Base-by-base conservation (phyloP, 2,888 invertebrate genomes). In the Acrobasis repandana region DNA sequence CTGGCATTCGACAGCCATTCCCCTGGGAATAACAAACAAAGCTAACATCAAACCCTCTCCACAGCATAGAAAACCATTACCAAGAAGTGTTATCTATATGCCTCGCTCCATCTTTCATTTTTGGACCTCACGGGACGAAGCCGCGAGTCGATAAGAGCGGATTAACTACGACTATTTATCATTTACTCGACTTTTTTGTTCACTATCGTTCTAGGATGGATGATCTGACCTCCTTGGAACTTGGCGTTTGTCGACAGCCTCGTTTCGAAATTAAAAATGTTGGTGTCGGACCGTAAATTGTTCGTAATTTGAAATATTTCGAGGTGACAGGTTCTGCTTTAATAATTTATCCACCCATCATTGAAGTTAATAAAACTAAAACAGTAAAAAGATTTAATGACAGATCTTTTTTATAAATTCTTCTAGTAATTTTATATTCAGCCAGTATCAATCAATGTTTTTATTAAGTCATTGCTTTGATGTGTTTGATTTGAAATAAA, bases 81-180 rank as follows among this genome's bases (percentile, higher is more conserved):
- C 69, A 67, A 78, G 88, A 88, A 85, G 83, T 85, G 85, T 91
- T 91, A 91, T 92, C 90, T 86, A 65, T 61, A 65, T 65, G 70
- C 69, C 70, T 71, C 71, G 75, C 80, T 79, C 86, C 92, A 91
- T 92, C 91, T 90, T 83, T 91, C 91, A 91, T 90, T 88, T 90
- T 88, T 79, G 85, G 90, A 88, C 89, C 90, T 83, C 91, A 89
- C 89, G 90, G 89, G 88, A 85, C 84, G 88, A 79, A 71, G 70
- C 79, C 72, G 74, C 71, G 74, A 74, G 77, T 75, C 85, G 91
- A 91, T 91, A 91, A 91, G 85, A 78, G 74, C 77, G 90, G 92
- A 92, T 92, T 92, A 92, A 90, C 86, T 82, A 79, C 72, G 79
- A 85, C 90, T 88, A 92, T 91, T 91, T 90, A 91, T 92, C 91